phyloP scores from a whole-genome alignment of 2,888 invertebrate genomes.

The Drosophila ezoana region DNA sequence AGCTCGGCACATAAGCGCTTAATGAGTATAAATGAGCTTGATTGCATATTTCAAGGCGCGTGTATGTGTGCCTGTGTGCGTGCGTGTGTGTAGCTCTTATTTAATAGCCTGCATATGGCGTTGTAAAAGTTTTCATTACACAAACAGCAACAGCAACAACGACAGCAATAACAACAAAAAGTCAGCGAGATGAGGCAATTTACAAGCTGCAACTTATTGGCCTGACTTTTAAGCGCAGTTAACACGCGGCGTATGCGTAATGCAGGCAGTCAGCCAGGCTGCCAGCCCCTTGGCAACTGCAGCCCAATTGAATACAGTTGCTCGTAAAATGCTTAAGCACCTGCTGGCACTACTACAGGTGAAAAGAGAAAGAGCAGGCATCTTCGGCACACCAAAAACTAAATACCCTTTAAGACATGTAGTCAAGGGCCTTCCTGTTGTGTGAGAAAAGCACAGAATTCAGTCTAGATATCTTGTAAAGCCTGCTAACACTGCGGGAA shows the following conservation, averaged over 20 bases:
- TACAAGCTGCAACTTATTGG: constrained; percentile 72
- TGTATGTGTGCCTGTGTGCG: constrained; percentile 19
- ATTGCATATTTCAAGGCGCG: constrained; percentile 75
- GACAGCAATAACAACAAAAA: constrained; percentile 39
- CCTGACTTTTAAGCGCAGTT: constrained; percentile 77
- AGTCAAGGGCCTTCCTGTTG: no score
- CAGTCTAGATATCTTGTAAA: no score
- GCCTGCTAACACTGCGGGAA: no score
- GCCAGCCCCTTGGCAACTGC: constrained; percentile 36
- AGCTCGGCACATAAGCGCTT: constrained; percentile 72
- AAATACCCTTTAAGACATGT: no score
- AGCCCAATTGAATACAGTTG: constrained; percentile 78
- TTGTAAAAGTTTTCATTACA: constrained; percentile 80
- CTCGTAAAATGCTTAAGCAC: constrained; percentile 78
- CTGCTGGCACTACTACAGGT: constrained; percentile 56
- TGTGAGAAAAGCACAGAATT: no score
- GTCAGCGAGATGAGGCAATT: constrained; percentile 61
- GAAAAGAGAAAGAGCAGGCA: not conserved
- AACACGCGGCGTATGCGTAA: constrained; percentile 79
- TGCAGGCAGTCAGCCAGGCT: constrained; percentile 52
- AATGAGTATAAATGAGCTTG: constrained; percentile 80
- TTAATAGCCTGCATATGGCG: constrained; percentile 81
- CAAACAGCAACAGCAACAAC: constrained; percentile 67
- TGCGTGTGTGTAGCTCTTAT: constrained; percentile 53
- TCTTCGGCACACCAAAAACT: no score